phyloP scores from a whole-genome alignment of 2,888 invertebrate genomes.

The Caenorhabditis sp. region DNA sequence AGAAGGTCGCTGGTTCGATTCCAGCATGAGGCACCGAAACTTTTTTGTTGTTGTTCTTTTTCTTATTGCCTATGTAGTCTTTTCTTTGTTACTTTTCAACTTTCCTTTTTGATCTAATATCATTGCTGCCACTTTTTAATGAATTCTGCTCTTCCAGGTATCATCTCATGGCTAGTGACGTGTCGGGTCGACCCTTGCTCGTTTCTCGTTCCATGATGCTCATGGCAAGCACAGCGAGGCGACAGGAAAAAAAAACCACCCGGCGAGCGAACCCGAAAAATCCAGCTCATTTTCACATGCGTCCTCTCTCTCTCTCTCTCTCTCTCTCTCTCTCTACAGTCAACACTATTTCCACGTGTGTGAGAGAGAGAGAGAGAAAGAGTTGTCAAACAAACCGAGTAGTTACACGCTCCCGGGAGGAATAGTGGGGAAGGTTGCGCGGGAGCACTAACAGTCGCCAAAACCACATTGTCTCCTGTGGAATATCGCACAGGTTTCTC shows the following conservation, averaged over 20 bases:
- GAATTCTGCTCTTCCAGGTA: background rate
- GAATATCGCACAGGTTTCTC: background rate
- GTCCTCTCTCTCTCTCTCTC: too few relatives aligned
- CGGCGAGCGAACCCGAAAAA: slow-evolving; percentile 20
- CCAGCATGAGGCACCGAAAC: slow-evolving; percentile 81
- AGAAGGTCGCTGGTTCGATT: slow-evolving; percentile 83
- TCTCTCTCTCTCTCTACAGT: slow-evolving; percentile 5
- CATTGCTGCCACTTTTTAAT: background rate
- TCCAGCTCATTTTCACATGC: slow-evolving; percentile 37
- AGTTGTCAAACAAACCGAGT: slow-evolving; percentile 58
- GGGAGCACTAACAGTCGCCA: slow-evolving; percentile 31
- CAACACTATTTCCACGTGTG: slow-evolving; percentile 27
- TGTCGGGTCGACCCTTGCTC: slow-evolving; percentile 55
- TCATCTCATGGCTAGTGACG: slow-evolving; percentile 9
- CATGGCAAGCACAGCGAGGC: background rate
- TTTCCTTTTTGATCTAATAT: slow-evolving; percentile 21
- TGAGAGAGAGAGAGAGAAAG: background rate
- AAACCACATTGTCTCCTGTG: background rate
- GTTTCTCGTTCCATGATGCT: slow-evolving; percentile 33
- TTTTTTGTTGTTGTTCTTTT: slow-evolving; percentile 57
- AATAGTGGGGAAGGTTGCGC: background rate
- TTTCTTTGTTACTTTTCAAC: background rate
- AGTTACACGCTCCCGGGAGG: slow-evolving; percentile 32
- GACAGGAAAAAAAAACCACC: too few relatives aligned
- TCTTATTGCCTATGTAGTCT: background rate